Evolutionary conservation across 2,888 invertebrate species (phyloP).

Genomic region (Ischnura elegans): DNA sequence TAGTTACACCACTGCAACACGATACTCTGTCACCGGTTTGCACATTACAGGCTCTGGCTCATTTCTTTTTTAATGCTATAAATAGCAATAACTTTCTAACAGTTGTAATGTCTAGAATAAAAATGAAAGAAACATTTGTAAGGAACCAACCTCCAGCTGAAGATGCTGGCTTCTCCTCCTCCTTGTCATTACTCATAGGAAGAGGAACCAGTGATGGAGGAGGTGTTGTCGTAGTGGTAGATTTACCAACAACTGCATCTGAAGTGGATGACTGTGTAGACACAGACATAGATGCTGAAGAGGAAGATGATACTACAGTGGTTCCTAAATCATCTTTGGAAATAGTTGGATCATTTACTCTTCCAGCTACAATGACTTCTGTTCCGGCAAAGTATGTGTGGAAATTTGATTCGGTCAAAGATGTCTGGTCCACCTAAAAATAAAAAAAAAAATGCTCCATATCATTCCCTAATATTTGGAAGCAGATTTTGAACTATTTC

Average conservation of each 20-base stretch:
- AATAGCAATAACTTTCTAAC: too few species aligned
- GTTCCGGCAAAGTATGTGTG: conserved; percentile 83
- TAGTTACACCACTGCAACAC: too few species aligned
- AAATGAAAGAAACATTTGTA: background rate
- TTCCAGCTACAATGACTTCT: conserved; percentile 83
- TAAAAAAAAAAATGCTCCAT: too few species aligned
- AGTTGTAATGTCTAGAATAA: too few species aligned
- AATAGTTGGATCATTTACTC: conserved; percentile 72
- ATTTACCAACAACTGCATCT: conserved; percentile 68
- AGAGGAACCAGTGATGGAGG: background rate
- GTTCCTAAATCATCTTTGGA: conserved; percentile 69
- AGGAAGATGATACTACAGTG: conserved; percentile 62
- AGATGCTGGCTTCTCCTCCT: conserved; percentile 36
- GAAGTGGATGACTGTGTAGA: conserved; percentile 39
- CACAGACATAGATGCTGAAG: conserved; percentile 56
- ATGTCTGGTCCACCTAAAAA: conserved; percentile 77
- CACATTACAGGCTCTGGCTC: too few species aligned
- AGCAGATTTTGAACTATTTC: too few species aligned
- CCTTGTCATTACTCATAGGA: background rate
- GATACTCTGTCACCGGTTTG: too few species aligned
- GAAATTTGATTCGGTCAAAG: conserved; percentile 81
- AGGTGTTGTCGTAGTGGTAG: conserved; percentile 25
- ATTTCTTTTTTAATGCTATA: too few species aligned
- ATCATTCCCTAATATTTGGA: too few species aligned
- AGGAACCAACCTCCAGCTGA: background rate